Conservation (phyloP, 2,888 invertebrate genomes). For the Hypercompe scribonia region DNA sequence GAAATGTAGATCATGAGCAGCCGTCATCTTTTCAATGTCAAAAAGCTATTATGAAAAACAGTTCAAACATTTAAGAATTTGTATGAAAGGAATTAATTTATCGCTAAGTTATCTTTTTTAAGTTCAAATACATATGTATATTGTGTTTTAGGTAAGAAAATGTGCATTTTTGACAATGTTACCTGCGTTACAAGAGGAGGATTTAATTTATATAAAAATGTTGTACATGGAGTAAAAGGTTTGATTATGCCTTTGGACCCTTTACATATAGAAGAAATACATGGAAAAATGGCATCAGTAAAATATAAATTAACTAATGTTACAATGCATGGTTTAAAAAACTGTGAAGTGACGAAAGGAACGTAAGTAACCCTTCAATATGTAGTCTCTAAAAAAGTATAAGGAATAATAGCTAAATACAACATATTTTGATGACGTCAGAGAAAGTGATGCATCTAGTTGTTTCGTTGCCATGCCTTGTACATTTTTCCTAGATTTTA, state of each 20-base stretch:
- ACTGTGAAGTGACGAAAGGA: neutral
- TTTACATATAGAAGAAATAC: neutral
- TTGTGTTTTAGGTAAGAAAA: conserved; percentile 7
- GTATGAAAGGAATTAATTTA: neutral
- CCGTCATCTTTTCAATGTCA: too few species aligned
- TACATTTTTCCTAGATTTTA: too few species aligned
- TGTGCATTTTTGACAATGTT: neutral
- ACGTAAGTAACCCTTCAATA: conserved; percentile 8
- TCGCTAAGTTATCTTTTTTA: neutral
- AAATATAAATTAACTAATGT: conserved; percentile 2
- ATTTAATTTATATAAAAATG: neutral
- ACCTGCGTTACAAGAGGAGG: neutral
- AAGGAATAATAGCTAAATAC: too few species aligned
- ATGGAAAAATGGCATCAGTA: neutral
- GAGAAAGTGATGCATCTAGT: too few species aligned
- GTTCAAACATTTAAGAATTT: neutral
- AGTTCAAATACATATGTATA: neutral
- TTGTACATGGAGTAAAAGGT: conserved; percentile 1
- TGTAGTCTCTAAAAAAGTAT: too few species aligned
- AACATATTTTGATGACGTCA: too few species aligned
- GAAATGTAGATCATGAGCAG: too few species aligned
- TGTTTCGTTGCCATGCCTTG: too few species aligned
- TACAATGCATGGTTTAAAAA: conserved; percentile 4
- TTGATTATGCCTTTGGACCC: conserved; percentile 6
- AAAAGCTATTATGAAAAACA: too few species aligned